Conservation (phyloP, 2,888 invertebrate genomes). For the Caenorhabditis afra region DNA sequence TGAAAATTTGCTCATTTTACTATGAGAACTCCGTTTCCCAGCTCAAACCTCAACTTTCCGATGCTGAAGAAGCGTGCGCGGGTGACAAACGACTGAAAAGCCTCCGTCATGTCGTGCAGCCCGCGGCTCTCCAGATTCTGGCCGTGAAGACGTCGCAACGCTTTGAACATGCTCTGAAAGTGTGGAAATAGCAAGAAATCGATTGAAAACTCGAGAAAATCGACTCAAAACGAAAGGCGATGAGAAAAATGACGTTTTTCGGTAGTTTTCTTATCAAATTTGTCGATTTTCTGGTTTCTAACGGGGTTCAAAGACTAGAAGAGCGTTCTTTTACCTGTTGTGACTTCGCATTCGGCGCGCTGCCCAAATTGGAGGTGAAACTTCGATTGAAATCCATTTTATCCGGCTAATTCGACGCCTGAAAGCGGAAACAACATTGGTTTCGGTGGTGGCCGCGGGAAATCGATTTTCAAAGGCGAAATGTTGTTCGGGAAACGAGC, state of each 20-base stretch:
- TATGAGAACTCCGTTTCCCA: background rate
- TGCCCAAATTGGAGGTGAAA: conserved; percentile 54
- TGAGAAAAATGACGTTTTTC: background rate
- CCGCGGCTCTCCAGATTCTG: conserved; percentile 80
- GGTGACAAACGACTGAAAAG: conserved; percentile 80
- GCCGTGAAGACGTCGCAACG: conserved; percentile 80
- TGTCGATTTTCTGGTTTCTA: background rate
- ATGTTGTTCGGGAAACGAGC: no score
- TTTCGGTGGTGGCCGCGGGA: no score
- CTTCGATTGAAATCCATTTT: conserved; percentile 60
- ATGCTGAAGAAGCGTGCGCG: conserved; percentile 80
- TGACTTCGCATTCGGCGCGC: conserved; percentile 36
- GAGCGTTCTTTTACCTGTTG: conserved; percentile 40
- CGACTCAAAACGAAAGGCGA: background rate
- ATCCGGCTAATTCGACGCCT: no score
- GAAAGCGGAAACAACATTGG: no score
- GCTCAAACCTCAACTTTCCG: conserved; percentile 75
- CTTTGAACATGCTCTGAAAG: conserved; percentile 74
- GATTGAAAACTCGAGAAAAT: background rate
- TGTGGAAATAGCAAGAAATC: background rate
- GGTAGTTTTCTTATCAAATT: conserved; percentile 54
- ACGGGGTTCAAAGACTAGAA: background rate
- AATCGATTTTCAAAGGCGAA: no score
- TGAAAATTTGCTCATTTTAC: conserved; percentile 47
- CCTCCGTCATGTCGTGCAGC: conserved; percentile 80